phyloP scores from a whole-genome alignment of 2,888 invertebrate genomes.

The Criorhina ranunculi region DNA sequence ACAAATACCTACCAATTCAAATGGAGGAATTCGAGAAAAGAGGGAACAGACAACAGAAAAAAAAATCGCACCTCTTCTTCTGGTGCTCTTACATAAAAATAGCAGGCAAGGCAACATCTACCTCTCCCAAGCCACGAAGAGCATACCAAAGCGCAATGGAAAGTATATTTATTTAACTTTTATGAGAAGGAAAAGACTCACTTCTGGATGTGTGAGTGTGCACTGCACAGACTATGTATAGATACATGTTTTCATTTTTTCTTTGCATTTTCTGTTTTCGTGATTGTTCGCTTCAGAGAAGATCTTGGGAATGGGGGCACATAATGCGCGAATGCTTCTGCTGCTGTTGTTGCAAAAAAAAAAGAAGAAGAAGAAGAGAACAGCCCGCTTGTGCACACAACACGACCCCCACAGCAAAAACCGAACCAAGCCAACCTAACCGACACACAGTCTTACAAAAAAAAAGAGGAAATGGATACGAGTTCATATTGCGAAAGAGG shows the following conservation, averaged over 20 bases:
- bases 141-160: slow-evolving; percentile 47
- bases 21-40: slow-evolving; percentile 51
- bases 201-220: slow-evolving; percentile 17
- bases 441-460: slow-evolving; percentile 6
- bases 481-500: slow-evolving; percentile 59
- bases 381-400: slow-evolving; percentile 44
- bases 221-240: slow-evolving; percentile 38
- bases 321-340: slow-evolving; percentile 57
- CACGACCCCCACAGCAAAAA: slow-evolving; percentile 62
- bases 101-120: not conserved
- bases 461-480: slow-evolving; percentile 72
- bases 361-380: slow-evolving; percentile 13
- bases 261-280: slow-evolving; percentile 55
- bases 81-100: slow-evolving; percentile 58
- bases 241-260: slow-evolving; percentile 16
- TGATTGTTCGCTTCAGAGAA: slow-evolving; percentile 71
- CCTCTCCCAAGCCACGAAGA: slow-evolving; percentile 46
- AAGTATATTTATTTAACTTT: slow-evolving; percentile 64
- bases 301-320: slow-evolving; percentile 77
- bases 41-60: slow-evolving; percentile 25
- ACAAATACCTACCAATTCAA: slow-evolving; percentile 58
- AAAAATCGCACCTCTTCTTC: slow-evolving; percentile 54
- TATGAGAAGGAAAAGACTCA: slow-evolving; percentile 57
- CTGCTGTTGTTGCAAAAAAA: no score
- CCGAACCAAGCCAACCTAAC: slow-evolving; percentile 5